Evolutionary conservation across 2,797 vertebrate genomes (phyloP).

Genomic region (Eidolon dupreanum): DNA sequence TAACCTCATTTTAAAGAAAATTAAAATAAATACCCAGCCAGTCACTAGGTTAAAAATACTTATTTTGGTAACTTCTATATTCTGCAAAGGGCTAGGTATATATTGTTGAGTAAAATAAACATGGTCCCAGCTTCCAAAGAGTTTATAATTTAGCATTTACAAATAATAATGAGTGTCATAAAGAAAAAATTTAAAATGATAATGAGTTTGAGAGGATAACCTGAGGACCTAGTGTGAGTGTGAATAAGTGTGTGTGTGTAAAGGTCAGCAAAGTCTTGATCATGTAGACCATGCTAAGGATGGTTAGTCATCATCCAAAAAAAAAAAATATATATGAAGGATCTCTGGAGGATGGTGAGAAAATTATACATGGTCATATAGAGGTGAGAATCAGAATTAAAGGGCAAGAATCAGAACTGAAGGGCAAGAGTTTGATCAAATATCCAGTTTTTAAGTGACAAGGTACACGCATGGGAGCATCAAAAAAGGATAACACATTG

Average conservation of each 20-base stretch:
- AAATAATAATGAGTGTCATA: not conserved
- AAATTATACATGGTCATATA: not conserved
- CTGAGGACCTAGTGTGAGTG: not conserved
- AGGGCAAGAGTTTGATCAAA: not conserved
- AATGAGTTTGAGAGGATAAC: not conserved
- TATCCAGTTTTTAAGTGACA: not conserved
- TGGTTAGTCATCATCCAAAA: not conserved
- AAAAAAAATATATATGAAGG: not conserved
- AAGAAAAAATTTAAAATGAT: not conserved
- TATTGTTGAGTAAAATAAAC: not conserved
- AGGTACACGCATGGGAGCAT: not conserved
- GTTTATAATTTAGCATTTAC: not conserved
- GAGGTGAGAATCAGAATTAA: not conserved
- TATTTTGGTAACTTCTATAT: not conserved
- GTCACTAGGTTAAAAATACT: not conserved
- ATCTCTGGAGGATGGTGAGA: not conserved
- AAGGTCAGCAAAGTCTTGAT: not conserved
- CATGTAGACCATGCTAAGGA: not conserved
- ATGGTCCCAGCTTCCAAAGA: not conserved
- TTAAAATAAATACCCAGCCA: not conserved
- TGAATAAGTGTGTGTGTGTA: not conserved
- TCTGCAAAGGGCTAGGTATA: not conserved
- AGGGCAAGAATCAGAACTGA: not conserved
- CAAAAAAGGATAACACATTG: not conserved
- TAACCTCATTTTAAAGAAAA: not conserved